These are phyloP conservation scores for Cremastinae sp. DNA, from an alignment of 2,888 invertebrate species.

Conservation along the genomic window DNA sequence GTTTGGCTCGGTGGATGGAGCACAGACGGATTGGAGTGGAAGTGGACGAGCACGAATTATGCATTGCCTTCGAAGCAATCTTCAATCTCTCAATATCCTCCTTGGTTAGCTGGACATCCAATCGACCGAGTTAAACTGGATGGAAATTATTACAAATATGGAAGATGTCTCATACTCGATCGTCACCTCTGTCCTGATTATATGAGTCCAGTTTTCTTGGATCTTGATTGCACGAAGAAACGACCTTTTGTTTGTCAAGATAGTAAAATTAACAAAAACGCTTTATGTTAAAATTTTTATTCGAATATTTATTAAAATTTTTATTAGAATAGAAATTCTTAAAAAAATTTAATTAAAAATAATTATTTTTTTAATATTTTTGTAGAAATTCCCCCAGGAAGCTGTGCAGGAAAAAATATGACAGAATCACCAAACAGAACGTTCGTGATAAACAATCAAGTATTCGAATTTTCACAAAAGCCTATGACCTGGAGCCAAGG, in stretches of 20 bases:
- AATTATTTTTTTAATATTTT: not conserved
- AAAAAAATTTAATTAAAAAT: too few species aligned
- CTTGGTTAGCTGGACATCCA: conserved; percentile 62
- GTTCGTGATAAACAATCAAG: conserved; percentile 24
- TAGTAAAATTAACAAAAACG: too few species aligned
- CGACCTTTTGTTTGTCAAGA: conserved; percentile 63
- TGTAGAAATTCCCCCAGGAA: conserved; percentile 16
- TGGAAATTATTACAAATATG: conserved; percentile 19
- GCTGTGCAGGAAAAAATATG: not conserved
- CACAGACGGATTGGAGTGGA: conserved; percentile 61
- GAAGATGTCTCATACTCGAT: conserved; percentile 61
- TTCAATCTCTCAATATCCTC: conserved; percentile 54
- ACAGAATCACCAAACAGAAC: conserved; percentile 9
- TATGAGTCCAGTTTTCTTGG: conserved; percentile 60
- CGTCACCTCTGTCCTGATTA: conserved; percentile 62
- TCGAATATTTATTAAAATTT: not conserved
- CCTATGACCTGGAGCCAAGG: conserved; percentile 62
- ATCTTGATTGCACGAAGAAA: conserved; percentile 63
- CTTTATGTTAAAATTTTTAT: not conserved
- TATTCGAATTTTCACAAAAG: conserved; percentile 47
- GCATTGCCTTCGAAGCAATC: conserved; percentile 53
- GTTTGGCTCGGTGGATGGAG: conserved; percentile 64
- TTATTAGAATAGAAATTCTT: not conserved
- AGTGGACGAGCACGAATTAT: conserved; percentile 59
- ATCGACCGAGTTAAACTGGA: conserved; percentile 6